Evolutionary conservation across 2,797 vertebrate genomes (phyloP).

Genomic region (Bradypodion pumilum): DNA sequence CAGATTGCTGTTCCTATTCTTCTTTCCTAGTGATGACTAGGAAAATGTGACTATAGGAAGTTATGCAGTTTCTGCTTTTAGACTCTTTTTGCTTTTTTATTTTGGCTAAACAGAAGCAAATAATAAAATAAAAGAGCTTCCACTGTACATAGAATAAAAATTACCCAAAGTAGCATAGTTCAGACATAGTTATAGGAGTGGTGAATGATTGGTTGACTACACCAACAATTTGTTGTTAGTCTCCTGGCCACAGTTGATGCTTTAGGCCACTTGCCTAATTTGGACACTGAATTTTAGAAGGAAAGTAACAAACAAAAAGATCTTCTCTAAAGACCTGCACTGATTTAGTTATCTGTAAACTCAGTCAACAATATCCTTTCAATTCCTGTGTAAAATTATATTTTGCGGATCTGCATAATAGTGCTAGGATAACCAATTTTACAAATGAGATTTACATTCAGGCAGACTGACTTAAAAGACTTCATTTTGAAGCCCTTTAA

Average conservation of each 20-base stretch:
- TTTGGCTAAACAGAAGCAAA: background rate
- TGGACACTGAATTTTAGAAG: background rate
- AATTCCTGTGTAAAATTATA: background rate
- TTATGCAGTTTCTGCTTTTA: background rate
- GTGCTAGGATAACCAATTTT: background rate
- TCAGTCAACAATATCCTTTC: background rate
- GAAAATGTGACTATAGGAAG: background rate
- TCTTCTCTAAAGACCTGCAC: background rate
- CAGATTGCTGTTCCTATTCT: background rate
- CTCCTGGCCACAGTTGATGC: background rate
- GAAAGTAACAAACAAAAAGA: background rate
- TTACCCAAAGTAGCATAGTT: background rate
- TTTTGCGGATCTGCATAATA: background rate
- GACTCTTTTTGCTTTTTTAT: background rate
- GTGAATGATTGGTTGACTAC: background rate
- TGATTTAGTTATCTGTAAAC: background rate
- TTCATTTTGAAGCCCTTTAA: background rate
- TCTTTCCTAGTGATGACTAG: background rate
- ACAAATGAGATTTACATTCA: background rate
- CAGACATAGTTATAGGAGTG: background rate
- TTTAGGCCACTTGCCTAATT: background rate
- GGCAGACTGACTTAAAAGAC: background rate
- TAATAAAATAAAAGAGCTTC: background rate
- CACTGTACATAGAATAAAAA: background rate
- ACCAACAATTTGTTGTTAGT: background rate